A percentile compares a stretch with the other conserved stretches of the same genome.
These are phyloP conservation scores for Cinclus cinclus DNA, from an alignment of 2,113 vertebrate genomes.

Conservation along the genomic window DNA sequence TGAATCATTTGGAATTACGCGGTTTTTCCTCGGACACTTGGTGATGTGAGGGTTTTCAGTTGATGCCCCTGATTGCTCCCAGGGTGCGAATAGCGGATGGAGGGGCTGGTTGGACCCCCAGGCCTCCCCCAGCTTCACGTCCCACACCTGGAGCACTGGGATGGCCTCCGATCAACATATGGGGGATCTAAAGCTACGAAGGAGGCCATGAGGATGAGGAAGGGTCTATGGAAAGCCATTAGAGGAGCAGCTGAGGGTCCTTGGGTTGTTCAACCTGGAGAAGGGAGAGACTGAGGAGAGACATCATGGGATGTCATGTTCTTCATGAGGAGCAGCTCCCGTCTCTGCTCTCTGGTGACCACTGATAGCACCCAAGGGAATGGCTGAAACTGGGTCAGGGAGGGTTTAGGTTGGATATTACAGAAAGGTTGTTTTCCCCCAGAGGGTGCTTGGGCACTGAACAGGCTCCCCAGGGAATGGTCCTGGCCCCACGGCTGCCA, in stretches of 20 bases:
- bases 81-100: neutral
- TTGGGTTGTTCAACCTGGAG: neutral
- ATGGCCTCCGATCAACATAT: accelerated
- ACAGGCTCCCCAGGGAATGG: neutral
- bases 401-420: neutral
- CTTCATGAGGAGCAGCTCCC: neutral
- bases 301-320: accelerated
- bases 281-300: neutral
- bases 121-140: accelerated
- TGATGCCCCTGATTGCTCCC: accelerated
- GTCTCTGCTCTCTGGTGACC: neutral
- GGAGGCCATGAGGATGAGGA: neutral
- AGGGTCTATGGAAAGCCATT: neutral
- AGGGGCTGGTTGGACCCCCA: neutral
- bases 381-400: no score
- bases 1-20: accelerated
- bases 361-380: neutral
- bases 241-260: neutral
- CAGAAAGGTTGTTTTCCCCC: neutral
- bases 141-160: neutral
- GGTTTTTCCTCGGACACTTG: accelerated
- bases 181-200: neutral
- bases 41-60: neutral
- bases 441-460: neutral
- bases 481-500: neutral